Evolutionary conservation across 2,888 invertebrate species (phyloP).

Genomic region (Sturmia bella): DNA sequence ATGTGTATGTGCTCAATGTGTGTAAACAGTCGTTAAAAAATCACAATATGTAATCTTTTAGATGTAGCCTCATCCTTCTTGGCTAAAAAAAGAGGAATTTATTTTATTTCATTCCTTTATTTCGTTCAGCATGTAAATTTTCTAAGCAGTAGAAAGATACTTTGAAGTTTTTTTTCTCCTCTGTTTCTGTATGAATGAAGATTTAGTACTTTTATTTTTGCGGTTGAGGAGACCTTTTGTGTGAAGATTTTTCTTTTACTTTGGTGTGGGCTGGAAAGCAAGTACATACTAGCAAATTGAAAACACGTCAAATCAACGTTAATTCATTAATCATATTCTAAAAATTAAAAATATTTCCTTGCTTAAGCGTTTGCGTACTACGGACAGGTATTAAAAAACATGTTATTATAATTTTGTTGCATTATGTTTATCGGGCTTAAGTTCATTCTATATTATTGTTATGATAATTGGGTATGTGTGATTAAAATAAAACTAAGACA

Average conservation of each 20-base stretch:
- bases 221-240: neutral
- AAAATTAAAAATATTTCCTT: slow-evolving; percentile 43
- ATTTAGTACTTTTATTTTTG: neutral
- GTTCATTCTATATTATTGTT: no score
- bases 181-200: neutral
- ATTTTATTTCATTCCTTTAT: slow-evolving; percentile 19
- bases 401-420: no score
- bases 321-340: slow-evolving; percentile 58
- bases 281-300: slow-evolving; percentile 1
- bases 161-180: slow-evolving; percentile 6
- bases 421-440: no score
- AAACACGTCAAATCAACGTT: slow-evolving; percentile 61
- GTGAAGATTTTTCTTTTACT: neutral
- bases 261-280: neutral
- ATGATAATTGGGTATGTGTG: no score
- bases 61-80: slow-evolving; percentile 31
- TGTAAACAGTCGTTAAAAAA: slow-evolving; percentile 19
- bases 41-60: slow-evolving; percentile 14
- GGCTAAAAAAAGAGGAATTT: slow-evolving; percentile 20
- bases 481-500: no score
- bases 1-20: neutral
- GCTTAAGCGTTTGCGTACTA: no score
- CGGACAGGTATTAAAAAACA: no score
- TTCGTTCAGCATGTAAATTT: slow-evolving; percentile 37
- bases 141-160: slow-evolving; percentile 10